Evolutionary conservation across 2,797 vertebrate species (phyloP).

Genomic region (Tinamus major): DNA sequence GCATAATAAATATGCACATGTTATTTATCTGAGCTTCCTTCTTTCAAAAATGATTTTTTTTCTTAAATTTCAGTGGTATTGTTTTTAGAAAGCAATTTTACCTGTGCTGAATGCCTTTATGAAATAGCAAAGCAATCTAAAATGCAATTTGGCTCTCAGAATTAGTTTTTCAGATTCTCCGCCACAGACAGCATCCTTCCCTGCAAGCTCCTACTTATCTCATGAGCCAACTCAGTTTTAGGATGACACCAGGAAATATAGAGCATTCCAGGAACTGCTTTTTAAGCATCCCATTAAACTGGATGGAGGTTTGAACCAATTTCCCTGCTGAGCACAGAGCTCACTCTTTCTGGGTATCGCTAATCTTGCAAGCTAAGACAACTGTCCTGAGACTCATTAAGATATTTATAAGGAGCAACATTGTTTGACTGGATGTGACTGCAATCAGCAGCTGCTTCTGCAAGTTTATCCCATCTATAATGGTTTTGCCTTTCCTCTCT

Average conservation of each 20-base stretch:
- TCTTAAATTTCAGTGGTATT: neutral
- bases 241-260: neutral
- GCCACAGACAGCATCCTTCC: neutral
- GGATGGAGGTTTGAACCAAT: neutral
- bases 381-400: conserved; percentile 38
- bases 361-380: conserved; percentile 36
- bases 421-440: conserved; percentile 43
- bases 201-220: neutral
- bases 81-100: neutral
- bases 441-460: conserved; percentile 24
- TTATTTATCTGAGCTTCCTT: neutral
- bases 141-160: neutral
- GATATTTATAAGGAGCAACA: conserved; percentile 46
- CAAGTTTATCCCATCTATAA: conserved; percentile 28
- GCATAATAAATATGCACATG: no score
- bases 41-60: neutral
- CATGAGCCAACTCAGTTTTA: neutral
- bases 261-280: neutral
- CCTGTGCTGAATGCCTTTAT: neutral
- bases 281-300: conserved; percentile 40
- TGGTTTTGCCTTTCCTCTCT: neutral
- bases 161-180: neutral
- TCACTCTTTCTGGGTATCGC: neutral
- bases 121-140: neutral
- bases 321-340: neutral